Evolutionary conservation across 2,888 invertebrate genomes (phyloP).

Genomic region (Meiosimyza decipiens): DNA sequence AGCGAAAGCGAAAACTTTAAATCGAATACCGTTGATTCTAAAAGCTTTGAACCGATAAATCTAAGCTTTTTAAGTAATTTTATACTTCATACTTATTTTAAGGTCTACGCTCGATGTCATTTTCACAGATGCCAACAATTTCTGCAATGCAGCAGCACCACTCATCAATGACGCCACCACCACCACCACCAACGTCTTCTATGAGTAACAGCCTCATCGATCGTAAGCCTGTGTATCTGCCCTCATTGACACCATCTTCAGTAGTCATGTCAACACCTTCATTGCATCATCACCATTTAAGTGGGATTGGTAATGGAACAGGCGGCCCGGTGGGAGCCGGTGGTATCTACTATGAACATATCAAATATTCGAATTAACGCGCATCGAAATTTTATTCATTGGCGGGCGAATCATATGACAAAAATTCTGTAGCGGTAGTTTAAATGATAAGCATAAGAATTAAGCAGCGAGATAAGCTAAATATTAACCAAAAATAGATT

Average conservation of each 20-base stretch:
- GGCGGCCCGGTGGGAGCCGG: slow-evolving; percentile 23
- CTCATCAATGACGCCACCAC: slow-evolving; percentile 52
- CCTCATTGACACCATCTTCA: slow-evolving; percentile 59
- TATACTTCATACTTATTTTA: slow-evolving; percentile 26
- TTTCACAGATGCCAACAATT: slow-evolving; percentile 56
- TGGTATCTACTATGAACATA: slow-evolving; percentile 56
- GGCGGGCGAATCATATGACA: slow-evolving; percentile 22
- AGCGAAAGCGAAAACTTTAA: slow-evolving; percentile 1
- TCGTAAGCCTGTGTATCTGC: slow-evolving; percentile 62
- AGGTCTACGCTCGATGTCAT: slow-evolving; percentile 63
- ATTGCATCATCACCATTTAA: slow-evolving; percentile 48
- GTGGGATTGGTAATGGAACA: slow-evolving; percentile 42
- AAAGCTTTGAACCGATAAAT: not conserved
- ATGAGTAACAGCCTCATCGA: slow-evolving; percentile 56
- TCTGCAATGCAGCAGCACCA: slow-evolving; percentile 48
- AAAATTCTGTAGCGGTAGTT: not conserved
- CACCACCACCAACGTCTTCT: slow-evolving; percentile 50
- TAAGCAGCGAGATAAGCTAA: slow-evolving; percentile 14
- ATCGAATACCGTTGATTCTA: not conserved
- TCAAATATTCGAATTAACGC: slow-evolving; percentile 58
- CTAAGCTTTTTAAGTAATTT: slow-evolving; percentile 2
- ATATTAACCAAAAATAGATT: slow-evolving; percentile 10
- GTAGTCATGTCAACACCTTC: slow-evolving; percentile 53
- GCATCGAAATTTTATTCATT: slow-evolving; percentile 6
- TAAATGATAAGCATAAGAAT: slow-evolving; percentile 1